phyloP scores from a whole-genome alignment of 1,140 invertebrate genomes.

The Drosophila suzukii region DNA sequence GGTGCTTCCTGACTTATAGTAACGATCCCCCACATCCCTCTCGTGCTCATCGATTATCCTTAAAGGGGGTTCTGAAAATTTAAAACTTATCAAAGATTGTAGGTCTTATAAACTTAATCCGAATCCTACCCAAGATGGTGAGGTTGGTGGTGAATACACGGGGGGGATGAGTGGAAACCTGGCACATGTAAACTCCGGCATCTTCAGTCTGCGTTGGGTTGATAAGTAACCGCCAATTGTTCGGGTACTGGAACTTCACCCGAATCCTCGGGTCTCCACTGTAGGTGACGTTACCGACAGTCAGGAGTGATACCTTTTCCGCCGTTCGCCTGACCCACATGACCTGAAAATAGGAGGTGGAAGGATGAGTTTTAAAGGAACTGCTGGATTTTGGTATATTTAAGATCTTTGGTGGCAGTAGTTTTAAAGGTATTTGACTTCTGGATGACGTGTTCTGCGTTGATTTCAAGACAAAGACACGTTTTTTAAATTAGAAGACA shows the following conservation, averaged over 20 bases:
- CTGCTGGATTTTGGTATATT: not conserved
- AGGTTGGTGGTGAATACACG: constrained; percentile 88
- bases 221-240: constrained; percentile 93
- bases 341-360: constrained; percentile 86
- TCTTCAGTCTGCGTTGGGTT: constrained; percentile 90
- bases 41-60: constrained; percentile 89
- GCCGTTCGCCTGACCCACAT: constrained; percentile 91
- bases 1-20: constrained; percentile 90
- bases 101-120: not conserved
- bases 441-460: too few species aligned
- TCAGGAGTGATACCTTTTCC: constrained; percentile 90
- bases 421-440: too few species aligned
- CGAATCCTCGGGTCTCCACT: constrained; percentile 89
- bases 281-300: constrained; percentile 90
- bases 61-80: constrained; percentile 87
- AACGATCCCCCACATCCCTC: constrained; percentile 88
- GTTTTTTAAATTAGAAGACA: too few species aligned
- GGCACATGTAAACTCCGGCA: constrained; percentile 92
- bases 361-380: too few species aligned
- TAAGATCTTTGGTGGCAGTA: too few species aligned
- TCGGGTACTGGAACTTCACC: constrained; percentile 92
- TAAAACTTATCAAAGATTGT: not conserved
- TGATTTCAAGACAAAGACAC: too few species aligned
- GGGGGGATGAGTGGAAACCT: constrained; percentile 94
- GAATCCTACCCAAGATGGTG: constrained; percentile 86